Evolutionary conservation across 2,113 vertebrate genomes (phyloP).

Genomic region (Bos taurus): DNA sequence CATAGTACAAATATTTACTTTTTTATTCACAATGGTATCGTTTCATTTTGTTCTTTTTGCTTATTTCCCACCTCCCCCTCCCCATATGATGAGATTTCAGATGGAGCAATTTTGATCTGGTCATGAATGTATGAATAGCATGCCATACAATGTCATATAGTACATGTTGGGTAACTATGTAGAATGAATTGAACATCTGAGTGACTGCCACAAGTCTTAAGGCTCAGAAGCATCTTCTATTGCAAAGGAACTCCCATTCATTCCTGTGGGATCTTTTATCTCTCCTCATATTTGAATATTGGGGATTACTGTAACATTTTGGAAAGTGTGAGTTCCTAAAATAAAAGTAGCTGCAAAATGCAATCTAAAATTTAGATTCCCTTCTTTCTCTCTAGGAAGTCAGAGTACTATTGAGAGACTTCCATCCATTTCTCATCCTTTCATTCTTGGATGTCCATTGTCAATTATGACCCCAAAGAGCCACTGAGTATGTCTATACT

Average conservation of each 20-base stretch:
- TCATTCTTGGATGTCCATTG: background rate
- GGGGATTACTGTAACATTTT: background rate
- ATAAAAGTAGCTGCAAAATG: background rate
- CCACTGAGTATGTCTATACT: background rate
- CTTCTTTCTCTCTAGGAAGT: background rate
- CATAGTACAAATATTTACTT: background rate
- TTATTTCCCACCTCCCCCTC: background rate
- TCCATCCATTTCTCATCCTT: background rate
- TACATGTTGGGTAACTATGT: background rate
- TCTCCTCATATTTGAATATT: background rate
- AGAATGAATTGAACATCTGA: background rate
- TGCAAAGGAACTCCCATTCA: background rate
- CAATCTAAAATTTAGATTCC: background rate
- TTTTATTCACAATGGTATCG: background rate
- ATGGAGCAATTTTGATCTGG: background rate
- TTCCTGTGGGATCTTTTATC: background rate
- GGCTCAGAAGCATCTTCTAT: background rate
- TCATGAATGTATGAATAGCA: background rate
- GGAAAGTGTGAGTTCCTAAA: background rate
- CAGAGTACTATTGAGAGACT: background rate
- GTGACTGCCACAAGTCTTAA: rapidly evolving
- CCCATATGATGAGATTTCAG: background rate
- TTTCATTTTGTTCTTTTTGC: background rate
- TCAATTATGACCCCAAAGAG: background rate
- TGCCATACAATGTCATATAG: background rate